Evolutionary conservation across 2,888 invertebrate genomes (phyloP).

Genomic region (Trichogramma evanescens): DNA sequence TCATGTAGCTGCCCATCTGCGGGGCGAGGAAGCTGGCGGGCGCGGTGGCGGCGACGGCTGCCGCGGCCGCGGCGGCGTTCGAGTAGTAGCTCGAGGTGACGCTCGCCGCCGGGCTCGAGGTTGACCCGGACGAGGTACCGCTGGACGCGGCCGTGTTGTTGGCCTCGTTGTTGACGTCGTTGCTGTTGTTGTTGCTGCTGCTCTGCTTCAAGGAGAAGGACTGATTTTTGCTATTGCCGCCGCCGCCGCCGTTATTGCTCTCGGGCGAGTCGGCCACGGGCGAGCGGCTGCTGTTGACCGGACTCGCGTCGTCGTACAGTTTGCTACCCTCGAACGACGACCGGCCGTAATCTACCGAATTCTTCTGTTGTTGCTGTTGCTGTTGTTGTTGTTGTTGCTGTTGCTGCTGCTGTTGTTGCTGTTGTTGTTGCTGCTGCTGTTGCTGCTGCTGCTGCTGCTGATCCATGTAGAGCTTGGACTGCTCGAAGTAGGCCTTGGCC

Average conservation of each 20-base stretch:
- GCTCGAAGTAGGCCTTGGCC: constrained; percentile 67
- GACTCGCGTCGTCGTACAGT: constrained; percentile 54
- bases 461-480: constrained; percentile 69
- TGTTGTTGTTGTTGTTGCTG: constrained; percentile 6
- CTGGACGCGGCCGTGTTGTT: constrained; percentile 33
- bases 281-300: constrained; percentile 51
- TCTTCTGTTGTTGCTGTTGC: constrained; percentile 8
- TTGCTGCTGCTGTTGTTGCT: neutral
- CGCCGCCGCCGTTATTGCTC: constrained; percentile 34
- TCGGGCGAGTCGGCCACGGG: constrained; percentile 51
- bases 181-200: constrained; percentile 5
- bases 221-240: constrained; percentile 29
- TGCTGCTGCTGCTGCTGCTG: constrained; percentile 43
- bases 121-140: constrained; percentile 52
- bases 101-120: constrained; percentile 45
- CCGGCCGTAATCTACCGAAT: constrained; percentile 56
- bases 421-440: neutral
- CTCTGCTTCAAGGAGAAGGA: neutral
- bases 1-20: constrained; percentile 63
- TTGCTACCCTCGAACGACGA: constrained; percentile 53
- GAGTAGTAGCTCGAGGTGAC: constrained; percentile 40
- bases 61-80: constrained; percentile 39
- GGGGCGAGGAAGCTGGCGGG: constrained; percentile 50
- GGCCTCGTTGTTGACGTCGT: constrained; percentile 31
- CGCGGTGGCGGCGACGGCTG: constrained; percentile 16